Base-by-base conservation (phyloP, 2,797 vertebrate species). In the Clarias fuscus region DNA sequence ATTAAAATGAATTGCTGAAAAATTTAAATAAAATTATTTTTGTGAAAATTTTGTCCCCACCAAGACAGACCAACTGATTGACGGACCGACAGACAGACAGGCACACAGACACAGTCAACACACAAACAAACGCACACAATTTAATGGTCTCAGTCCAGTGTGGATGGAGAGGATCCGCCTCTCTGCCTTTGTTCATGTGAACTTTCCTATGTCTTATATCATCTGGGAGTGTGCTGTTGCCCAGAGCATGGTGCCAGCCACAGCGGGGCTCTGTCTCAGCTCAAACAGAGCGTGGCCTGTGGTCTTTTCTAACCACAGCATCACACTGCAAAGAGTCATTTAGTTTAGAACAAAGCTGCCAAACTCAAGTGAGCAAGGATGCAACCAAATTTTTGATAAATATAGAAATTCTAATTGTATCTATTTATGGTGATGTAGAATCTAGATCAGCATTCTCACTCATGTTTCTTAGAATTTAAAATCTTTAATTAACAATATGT, bases 201-300 rank as follows among this genome's bases (percentile, higher is more conserved):
- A 89, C 65, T 65, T 84, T 84, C 7, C 58, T 67, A 53, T 80
- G 48, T 72, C 84, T 70, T 71, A 20, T 88, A 77, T 73, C 82
- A 86, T 75, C 65, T 84, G 10, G 13, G 58, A 80, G 82, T n/a
- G 67, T 77, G 86, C 72, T 40, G 73, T 85, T 71, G 84, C 86
- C 67, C 62, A 84, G 86, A 85, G 83, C 67, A 20, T 84, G 86
- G 89, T 89, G 82, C 86, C 88, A 90, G 85, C 73, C 86, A 85
- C 88, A 84, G 89, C 81, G 68, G 77, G 85, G 84, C 71, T 88
- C 86, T 81, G 71, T 88, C 84, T 88, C 71, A 84, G 73, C n/a
- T 27, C 68, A 78, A 71, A 65, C 61, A 88, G 82, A 89, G 84
- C 68, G 62, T 84, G 64, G 84, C 84, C 86, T 86, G 68, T 90